Base-by-base conservation (phyloP, 2,888 invertebrate genomes). In the Clostera curtula region DNA sequence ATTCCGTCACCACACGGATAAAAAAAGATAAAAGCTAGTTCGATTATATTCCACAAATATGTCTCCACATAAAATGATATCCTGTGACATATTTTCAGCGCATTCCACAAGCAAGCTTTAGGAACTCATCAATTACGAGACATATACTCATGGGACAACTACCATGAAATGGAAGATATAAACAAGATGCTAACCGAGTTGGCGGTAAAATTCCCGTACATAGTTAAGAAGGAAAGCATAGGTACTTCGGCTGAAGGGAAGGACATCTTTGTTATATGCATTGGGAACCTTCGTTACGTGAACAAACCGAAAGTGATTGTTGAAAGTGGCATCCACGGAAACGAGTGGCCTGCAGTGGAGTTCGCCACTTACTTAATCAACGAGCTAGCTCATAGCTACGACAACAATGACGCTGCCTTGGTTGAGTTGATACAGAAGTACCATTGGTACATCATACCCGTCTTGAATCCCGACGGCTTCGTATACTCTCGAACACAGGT, bases 321-420 rank as follows among this genome's bases (percentile, higher is more conserved):
- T 3, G 90, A 89, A 56, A 86, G 71, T 15, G 86, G 86, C 2
- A 88, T 91, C 24, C 91, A 92, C 56, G 91, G 91, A 0, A 85
- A 92, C 22, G 94, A 95, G 68, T 94, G 90, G 90, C 86, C 90
- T 7, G 66, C 87, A 0, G 76, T 87, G 0, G 89, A 89, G 1
- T 86, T 88, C 4, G 85, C 87, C 0, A 86, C 87, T 0, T 90
- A 85, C 46, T 65, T 90, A 2, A 43, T 86, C 6, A 69, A 87
- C 37, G 70, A 88, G 37, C 52, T 91, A 3, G 38, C 88, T 5
- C 13, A 38, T 7, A 41, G 46, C 1, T 41, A 62, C 1, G 70
- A 69, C 11, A 82, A 82, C 4, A 40, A 59, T 0, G 56, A 85
- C 16, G 20, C 40, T 0, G 52, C 55, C 1, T 33, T 87, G 1